Conservation (phyloP, 2,797 vertebrate species). For the Sebastes reedi region DNA sequence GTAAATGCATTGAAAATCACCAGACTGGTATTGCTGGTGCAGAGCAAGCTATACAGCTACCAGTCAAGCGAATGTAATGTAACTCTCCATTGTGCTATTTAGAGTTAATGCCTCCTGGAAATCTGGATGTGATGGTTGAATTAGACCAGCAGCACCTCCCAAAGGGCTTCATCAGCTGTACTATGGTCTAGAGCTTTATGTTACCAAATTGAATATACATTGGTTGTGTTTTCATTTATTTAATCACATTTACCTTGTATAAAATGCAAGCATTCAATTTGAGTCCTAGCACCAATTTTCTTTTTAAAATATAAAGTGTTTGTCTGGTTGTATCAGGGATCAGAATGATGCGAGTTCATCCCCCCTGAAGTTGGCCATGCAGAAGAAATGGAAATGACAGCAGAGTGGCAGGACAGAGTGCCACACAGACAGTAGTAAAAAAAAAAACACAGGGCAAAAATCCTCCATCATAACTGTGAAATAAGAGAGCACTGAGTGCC, state of each 20-base stretch:
- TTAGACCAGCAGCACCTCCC: background rate
- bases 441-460: conserved; percentile 15
- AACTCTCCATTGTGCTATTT: conserved; percentile 8
- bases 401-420: conserved; percentile 8
- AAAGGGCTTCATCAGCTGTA: background rate
- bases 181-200: background rate
- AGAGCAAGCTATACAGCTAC: background rate
- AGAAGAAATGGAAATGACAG: conserved; percentile 36
- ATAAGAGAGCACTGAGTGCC: conserved; percentile 34
- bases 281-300: background rate
- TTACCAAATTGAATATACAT: background rate
- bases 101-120: background rate
- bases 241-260: background rate
- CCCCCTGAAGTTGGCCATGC: background rate
- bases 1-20: background rate
- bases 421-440: conserved; percentile 11
- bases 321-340: background rate
- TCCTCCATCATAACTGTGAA: conserved; percentile 30
- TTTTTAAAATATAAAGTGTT: background rate
- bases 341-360: conserved; percentile 1
- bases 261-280: background rate
- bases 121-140: conserved; percentile 5
- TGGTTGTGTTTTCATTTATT: background rate
- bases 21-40: background rate
- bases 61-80: background rate